These are phyloP conservation scores for Gymnocheta viridis DNA, from an alignment of 2,888 invertebrate species.

Conservation along the genomic window DNA sequence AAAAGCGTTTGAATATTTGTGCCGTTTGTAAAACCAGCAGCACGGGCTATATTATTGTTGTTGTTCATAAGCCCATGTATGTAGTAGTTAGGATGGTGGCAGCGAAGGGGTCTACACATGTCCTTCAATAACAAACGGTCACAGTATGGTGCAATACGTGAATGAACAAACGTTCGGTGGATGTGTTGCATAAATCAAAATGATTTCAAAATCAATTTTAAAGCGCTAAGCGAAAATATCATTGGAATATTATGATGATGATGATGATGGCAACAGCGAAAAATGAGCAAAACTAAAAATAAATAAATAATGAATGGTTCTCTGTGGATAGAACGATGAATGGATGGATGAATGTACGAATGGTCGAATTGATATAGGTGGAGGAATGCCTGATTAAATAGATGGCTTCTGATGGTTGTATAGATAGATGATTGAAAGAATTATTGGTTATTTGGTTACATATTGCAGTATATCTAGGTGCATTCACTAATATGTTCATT, in stretches of 20 bases:
- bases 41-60: constrained; percentile 48
- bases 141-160: constrained; percentile 48
- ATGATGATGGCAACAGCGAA: constrained; percentile 36
- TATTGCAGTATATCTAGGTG: background rate
- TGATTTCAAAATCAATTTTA: constrained; percentile 65
- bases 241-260: constrained; percentile 53
- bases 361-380: background rate
- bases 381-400: background rate
- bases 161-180: constrained; percentile 8
- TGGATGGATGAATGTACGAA: background rate
- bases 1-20: constrained; percentile 23
- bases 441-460: background rate
- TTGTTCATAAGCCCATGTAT: constrained; percentile 44
- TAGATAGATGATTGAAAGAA: background rate
- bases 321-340: background rate
- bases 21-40: background rate
- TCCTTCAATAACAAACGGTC: constrained; percentile 16
- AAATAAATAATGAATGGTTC: constrained; percentile 12
- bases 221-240: constrained; percentile 60
- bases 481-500: constrained; percentile 17
- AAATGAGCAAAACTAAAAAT: constrained; percentile 47
- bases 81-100: background rate
- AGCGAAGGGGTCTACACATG: too few relatives aligned
- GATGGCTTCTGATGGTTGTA: background rate
- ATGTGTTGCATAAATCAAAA: constrained; percentile 66